phyloP scores from a whole-genome alignment of 2,113 vertebrate species.

The Orthonyx spaldingii region DNA sequence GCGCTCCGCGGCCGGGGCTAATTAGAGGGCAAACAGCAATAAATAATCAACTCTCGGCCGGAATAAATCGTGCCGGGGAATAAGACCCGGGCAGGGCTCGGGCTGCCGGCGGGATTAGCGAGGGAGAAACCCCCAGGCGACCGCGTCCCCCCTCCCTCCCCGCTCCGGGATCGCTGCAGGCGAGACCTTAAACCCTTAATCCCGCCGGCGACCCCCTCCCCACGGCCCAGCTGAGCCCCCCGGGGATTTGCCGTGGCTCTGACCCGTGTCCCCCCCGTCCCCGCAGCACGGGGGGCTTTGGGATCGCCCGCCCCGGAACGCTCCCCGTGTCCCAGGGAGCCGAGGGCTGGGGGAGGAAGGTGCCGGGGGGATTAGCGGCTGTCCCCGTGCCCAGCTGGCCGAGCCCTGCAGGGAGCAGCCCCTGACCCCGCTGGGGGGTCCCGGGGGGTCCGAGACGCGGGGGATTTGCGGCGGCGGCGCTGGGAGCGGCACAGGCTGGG shows the following conservation, averaged over 20 bases:
- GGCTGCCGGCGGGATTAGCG: neutral
- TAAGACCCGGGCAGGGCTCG: too few species aligned
- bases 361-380: neutral
- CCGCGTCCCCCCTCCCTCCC: neutral
- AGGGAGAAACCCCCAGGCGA: neutral
- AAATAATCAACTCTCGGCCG: accelerated
- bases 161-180: neutral
- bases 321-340: accelerated
- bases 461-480: neutral
- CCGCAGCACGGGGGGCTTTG: accelerated
- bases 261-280: neutral
- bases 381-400: neutral
- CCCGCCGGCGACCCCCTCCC: neutral
- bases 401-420: too few species aligned
- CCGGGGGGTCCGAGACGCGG: neutral
- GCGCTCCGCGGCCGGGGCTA: neutral
- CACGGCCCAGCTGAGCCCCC: neutral
- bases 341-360: neutral
- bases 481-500: neutral
- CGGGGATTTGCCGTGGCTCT: neutral
- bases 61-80: neutral
- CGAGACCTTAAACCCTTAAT: conserved; percentile 2
- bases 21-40: neutral
- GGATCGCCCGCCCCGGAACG: neutral
- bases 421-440: accelerated